A percentile compares a stretch with the other conserved stretches of the same genome.
Evolutionary conservation across 1,140 invertebrate genomes (phyloP).

Genomic region (Sipha flava): DNA sequence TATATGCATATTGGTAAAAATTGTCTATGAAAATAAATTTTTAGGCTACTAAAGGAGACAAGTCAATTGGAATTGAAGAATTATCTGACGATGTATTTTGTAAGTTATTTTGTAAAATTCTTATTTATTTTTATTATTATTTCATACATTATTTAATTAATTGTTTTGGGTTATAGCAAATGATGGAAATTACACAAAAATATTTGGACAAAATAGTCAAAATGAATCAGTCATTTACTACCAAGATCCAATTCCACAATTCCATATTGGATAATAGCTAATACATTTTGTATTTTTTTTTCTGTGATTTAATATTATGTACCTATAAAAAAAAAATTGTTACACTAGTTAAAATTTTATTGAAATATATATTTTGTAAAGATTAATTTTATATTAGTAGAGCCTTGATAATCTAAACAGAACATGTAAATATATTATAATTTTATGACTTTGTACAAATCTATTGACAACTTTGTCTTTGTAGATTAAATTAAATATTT

Average conservation of each 20-base stretch:
- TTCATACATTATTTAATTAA: not conserved
- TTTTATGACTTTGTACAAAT: too few relatives aligned
- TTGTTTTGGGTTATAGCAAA: not conserved
- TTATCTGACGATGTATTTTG: conserved; percentile 39
- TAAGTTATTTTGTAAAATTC: not conserved
- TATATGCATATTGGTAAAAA: not conserved
- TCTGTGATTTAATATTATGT: not conserved
- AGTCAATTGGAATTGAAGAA: conserved; percentile 40
- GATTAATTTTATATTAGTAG: not conserved
- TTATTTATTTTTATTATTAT: not conserved
- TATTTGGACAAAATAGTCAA: conserved; percentile 25
- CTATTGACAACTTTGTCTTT: too few relatives aligned
- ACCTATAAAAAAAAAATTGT: not conserved
- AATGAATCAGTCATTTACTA: conserved; percentile 25
- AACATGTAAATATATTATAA: too few relatives aligned
- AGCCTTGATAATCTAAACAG: too few relatives aligned
- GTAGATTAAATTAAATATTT: too few relatives aligned
- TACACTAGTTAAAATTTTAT: not conserved
- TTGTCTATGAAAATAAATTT: not conserved
- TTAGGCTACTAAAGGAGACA: conserved; percentile 41
- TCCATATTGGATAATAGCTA: conserved; percentile 33
- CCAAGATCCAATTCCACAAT: conserved; percentile 35
- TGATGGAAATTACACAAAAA: conserved; percentile 14
- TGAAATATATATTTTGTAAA: not conserved
- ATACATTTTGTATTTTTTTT: not conserved